Conservation (phyloP, 1,140 invertebrate genomes). For the Dendroctonus ponderosae region DNA sequence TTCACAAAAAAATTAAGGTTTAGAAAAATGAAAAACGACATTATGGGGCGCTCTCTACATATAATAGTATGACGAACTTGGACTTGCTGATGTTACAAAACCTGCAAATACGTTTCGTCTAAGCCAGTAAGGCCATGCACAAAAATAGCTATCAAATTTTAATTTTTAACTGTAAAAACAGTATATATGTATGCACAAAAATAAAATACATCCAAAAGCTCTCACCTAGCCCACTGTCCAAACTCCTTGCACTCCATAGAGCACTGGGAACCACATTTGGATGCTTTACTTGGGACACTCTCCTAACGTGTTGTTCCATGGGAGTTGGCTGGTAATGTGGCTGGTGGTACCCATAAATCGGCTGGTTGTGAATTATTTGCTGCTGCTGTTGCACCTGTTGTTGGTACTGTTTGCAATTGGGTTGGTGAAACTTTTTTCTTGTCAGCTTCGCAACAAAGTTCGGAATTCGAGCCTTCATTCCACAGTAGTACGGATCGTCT, state of each 20-base stretch:
- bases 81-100: too few species aligned
- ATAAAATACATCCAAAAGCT: background rate
- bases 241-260: constrained; percentile 26
- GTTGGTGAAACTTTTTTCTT: constrained; percentile 20
- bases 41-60: too few species aligned
- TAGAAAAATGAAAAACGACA: too few species aligned
- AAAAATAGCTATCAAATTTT: too few species aligned
- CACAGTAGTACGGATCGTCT: constrained; percentile 90
- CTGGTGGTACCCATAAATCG: constrained; percentile 27
- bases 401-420: constrained; percentile 10
- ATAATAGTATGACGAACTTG: too few species aligned
- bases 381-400: constrained; percentile 6
- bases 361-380: constrained; percentile 8
- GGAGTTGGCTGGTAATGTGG: constrained; percentile 7
- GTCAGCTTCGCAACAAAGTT: constrained; percentile 75
- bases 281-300: constrained; percentile 26
- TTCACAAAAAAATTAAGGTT: too few species aligned
- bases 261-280: constrained; percentile 4
- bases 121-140: too few species aligned
- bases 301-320: constrained; percentile 28
- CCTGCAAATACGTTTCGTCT: too few species aligned
- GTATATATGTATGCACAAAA: too few species aligned
- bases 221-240: constrained; percentile 33
- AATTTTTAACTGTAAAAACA: too few species aligned
- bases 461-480: constrained; percentile 72